A percentile compares a stretch with the other conserved stretches of the same genome.
Conservation (phyloP, 2,888 invertebrate genomes). For the Drosophila barbarae region DNA sequence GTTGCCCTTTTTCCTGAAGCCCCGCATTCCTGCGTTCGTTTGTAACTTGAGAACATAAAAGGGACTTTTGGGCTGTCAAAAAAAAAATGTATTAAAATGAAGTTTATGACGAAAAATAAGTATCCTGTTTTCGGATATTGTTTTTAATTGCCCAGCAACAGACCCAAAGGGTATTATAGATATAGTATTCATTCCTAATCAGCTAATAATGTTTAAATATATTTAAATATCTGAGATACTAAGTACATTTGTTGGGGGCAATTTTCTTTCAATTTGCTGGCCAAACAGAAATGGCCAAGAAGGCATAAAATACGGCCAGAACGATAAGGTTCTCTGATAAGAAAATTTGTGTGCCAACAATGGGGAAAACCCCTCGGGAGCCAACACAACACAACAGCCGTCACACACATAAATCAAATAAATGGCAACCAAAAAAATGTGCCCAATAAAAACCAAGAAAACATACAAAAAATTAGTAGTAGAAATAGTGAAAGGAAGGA, state of each 20-base stretch:
- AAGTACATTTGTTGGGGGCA: constrained; percentile 1
- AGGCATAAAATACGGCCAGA: constrained; percentile 59
- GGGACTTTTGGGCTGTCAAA: constrained; percentile 32
- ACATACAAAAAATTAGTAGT: constrained; percentile 30
- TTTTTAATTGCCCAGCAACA: constrained; percentile 35
- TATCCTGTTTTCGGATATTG: constrained; percentile 5
- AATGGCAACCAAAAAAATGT: constrained; percentile 56
- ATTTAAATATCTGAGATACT: background rate
- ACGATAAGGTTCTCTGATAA: constrained; percentile 59
- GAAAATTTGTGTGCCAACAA: constrained; percentile 46
- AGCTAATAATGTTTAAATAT: background rate
- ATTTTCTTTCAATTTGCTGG: constrained; percentile 54
- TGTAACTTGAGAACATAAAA: constrained; percentile 67
- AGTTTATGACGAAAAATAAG: constrained; percentile 47
- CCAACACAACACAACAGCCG: constrained; percentile 32
- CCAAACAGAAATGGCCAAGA: constrained; percentile 42
- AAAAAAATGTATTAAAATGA: constrained; percentile 49
- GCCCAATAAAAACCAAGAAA: constrained; percentile 18
- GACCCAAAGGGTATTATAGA: constrained; percentile 14
- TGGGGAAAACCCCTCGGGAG: constrained; percentile 14
- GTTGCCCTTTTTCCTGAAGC: constrained; percentile 28
- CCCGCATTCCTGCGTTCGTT: constrained; percentile 50
- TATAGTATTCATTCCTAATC: background rate
- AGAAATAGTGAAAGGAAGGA: constrained; percentile 34
- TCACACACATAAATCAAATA: constrained; percentile 64